These are phyloP conservation scores for Lepidonotus clava DNA, from an alignment of 2,888 invertebrate species.

Conservation along the genomic window DNA sequence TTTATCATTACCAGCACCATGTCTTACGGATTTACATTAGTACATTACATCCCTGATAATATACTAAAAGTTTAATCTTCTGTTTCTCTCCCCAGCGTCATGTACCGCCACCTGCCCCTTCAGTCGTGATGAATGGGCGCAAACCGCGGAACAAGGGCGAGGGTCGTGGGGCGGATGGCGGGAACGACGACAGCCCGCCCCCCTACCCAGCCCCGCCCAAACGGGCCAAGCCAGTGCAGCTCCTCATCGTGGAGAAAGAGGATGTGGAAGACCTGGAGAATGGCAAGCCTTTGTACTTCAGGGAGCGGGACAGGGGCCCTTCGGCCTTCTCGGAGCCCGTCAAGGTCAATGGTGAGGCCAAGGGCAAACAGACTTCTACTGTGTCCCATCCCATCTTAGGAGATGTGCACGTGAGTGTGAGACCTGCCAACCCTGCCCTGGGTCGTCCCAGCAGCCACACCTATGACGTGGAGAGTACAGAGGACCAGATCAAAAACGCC, in stretches of 20 bases:
- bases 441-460: background rate
- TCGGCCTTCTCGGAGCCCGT: background rate
- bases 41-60: too few species aligned
- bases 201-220: background rate
- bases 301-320: background rate
- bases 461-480: slow-evolving; percentile 35
- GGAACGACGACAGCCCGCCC: background rate
- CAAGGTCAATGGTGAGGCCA: background rate
- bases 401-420: slow-evolving; percentile 28
- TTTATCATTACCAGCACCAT: too few species aligned
- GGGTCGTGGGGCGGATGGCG: background rate
- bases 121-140: slow-evolving; percentile 40
- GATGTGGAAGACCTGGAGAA: slow-evolving; percentile 17
- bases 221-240: slow-evolving; percentile 18
- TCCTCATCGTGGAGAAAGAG: slow-evolving; percentile 38
- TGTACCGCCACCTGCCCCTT: slow-evolving; percentile 48
- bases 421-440: slow-evolving; percentile 12
- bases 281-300: slow-evolving; percentile 20
- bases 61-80: too few species aligned
- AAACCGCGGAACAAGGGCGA: slow-evolving; percentile 43
- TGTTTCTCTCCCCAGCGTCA: background rate
- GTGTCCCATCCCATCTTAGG: background rate
- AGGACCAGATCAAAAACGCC: background rate
- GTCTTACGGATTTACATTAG: too few species aligned
- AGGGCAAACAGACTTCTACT: background rate